Evolutionary conservation across 2,888 invertebrate species (phyloP).

Genomic region (Mylabris sibirica): DNA sequence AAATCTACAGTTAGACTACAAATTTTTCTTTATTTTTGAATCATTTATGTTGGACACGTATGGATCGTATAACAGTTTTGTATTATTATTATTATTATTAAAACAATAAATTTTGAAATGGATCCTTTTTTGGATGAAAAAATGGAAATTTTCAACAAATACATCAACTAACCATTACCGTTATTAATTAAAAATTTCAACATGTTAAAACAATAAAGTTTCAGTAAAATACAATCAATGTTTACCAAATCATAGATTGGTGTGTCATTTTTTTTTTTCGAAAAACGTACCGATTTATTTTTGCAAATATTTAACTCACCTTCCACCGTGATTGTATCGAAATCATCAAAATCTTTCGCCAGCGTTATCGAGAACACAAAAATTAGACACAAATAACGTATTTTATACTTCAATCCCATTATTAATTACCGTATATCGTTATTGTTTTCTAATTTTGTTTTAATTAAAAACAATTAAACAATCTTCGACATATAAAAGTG

Average conservation of each 20-base stretch:
- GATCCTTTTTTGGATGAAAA: constrained; percentile 1
- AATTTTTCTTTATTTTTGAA: neutral
- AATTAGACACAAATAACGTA: constrained; percentile 46
- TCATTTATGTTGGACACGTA: constrained; percentile 12
- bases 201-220: constrained; percentile 31
- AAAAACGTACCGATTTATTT: neutral
- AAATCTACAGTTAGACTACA: neutral
- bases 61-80: neutral
- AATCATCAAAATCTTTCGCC: constrained; percentile 36
- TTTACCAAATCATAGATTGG: constrained; percentile 32
- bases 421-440: constrained; percentile 10
- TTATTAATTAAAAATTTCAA: constrained; percentile 41
- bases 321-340: constrained; percentile 49
- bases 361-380: constrained; percentile 35
- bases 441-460: constrained; percentile 11
- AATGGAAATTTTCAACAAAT: constrained; percentile 5
- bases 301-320: constrained; percentile 40
- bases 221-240: constrained; percentile 22
- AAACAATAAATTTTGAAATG: constrained; percentile 18
- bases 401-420: constrained; percentile 48
- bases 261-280: neutral
- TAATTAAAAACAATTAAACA: neutral
- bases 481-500: constrained; percentile 28
- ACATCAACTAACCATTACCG: constrained; percentile 36
- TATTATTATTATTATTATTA: constrained; percentile 15